These are phyloP conservation scores for Sarcophaga caerulescens DNA, from an alignment of 2,888 invertebrate genomes.

Conservation along the genomic window DNA sequence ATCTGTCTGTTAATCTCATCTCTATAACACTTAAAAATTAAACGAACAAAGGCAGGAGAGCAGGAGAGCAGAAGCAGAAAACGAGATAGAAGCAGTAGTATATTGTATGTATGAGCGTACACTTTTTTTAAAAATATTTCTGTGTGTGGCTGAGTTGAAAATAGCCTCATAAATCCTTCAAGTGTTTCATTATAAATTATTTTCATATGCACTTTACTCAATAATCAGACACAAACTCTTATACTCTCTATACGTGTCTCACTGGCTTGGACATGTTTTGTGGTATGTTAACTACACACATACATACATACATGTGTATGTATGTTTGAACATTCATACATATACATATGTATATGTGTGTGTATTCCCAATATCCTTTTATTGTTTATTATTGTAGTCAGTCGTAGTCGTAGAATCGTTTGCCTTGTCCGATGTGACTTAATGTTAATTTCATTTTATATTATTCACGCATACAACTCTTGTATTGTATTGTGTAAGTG, in stretches of 20 bases:
- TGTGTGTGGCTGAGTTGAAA: slow-evolving; percentile 39
- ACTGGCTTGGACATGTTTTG: not conserved
- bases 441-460: slow-evolving; percentile 63
- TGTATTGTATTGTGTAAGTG: not conserved
- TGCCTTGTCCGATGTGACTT: slow-evolving; percentile 57
- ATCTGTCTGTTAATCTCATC: not conserved
- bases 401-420: slow-evolving; percentile 13
- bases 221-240: not conserved
- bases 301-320: not conserved
- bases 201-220: slow-evolving; percentile 62
- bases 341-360: not conserved
- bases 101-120: too few relatives aligned
- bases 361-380: slow-evolving; percentile 54
- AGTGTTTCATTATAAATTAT: slow-evolving; percentile 66
- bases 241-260: not conserved
- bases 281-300: not conserved
- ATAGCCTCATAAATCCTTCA: slow-evolving; percentile 66
- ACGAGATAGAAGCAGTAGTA: too few relatives aligned
- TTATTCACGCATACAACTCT: slow-evolving; percentile 35
- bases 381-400: slow-evolving; percentile 58
- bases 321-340: not conserved
- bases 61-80: not conserved
- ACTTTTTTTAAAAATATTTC: not conserved
- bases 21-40: not conserved
- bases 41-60: not conserved